These are phyloP conservation scores for Sebastes aleutianus DNA, from an alignment of 2,797 vertebrate species.

Conservation along the genomic window DNA sequence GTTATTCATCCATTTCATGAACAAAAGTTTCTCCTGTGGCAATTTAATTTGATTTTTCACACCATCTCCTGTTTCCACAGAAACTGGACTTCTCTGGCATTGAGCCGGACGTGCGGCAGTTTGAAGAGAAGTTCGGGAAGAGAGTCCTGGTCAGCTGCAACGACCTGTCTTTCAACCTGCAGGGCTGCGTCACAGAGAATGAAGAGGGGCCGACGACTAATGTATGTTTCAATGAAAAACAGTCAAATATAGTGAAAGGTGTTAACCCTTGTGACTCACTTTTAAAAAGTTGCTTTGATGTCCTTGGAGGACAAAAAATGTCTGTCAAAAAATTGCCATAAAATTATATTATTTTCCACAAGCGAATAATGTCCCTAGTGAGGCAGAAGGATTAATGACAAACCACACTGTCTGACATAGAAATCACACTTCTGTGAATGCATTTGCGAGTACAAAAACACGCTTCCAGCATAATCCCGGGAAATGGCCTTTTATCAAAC, in stretches of 20 bases:
- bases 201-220: conserved; percentile 95
- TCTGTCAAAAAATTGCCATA: neutral
- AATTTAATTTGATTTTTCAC: neutral
- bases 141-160: conserved; percentile 93
- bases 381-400: too few species aligned
- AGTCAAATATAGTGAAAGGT: neutral
- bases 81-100: conserved; percentile 92
- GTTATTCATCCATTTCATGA: neutral
- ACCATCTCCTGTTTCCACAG: conserved; percentile 70
- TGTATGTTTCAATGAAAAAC: conserved; percentile 73
- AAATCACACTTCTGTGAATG: neutral
- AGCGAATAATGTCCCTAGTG: too few species aligned
- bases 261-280: neutral
- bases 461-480: neutral
- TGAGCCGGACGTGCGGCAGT: conserved; percentile 92
- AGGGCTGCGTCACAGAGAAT: conserved; percentile 94
- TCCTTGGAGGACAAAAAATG: neutral
- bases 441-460: neutral
- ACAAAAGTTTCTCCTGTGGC: neutral
- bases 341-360: neutral
- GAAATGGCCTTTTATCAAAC: conserved; percentile 14
- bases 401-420: too few species aligned
- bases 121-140: conserved; percentile 97
- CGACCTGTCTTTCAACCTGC: conserved; percentile 94
- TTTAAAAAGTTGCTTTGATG: neutral